These are phyloP conservation scores for Acrocyrtus sp. DNA, from an alignment of 2,888 invertebrate genomes.

Conservation along the genomic window DNA sequence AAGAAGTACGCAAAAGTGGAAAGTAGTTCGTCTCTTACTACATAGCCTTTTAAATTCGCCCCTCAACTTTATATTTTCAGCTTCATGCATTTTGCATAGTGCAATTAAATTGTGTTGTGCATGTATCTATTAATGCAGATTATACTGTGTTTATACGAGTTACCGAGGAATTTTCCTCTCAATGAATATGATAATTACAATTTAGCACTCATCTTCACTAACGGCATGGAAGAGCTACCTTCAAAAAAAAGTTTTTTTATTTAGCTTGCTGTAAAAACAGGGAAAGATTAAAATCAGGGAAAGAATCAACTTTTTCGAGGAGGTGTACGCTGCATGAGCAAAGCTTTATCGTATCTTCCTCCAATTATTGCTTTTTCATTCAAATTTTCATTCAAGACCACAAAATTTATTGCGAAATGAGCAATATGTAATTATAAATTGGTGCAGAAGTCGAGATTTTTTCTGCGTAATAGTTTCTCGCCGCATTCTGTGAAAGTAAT, in stretches of 20 bases:
- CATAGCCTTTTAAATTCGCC: background rate
- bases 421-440: no score
- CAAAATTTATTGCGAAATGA: no score
- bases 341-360: no score
- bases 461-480: no score
- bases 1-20: background rate
- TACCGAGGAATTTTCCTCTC: constrained; percentile 12
- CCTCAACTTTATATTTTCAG: background rate
- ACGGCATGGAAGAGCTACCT: background rate
- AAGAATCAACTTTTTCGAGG: no score
- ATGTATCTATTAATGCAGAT: no score
- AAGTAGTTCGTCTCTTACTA: background rate
- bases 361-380: no score
- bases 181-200: constrained; percentile 23
- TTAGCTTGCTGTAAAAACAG: background rate
- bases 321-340: no score
- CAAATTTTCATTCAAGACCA: no score
- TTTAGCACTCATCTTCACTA: background rate
- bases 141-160: no score
- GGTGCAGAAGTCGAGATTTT: no score
- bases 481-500: no score
- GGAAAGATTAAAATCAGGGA: background rate
- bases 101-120: background rate
- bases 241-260: background rate
- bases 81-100: background rate